phyloP scores from a whole-genome alignment of 2,888 invertebrate genomes.

The Amphipoea lucens region DNA sequence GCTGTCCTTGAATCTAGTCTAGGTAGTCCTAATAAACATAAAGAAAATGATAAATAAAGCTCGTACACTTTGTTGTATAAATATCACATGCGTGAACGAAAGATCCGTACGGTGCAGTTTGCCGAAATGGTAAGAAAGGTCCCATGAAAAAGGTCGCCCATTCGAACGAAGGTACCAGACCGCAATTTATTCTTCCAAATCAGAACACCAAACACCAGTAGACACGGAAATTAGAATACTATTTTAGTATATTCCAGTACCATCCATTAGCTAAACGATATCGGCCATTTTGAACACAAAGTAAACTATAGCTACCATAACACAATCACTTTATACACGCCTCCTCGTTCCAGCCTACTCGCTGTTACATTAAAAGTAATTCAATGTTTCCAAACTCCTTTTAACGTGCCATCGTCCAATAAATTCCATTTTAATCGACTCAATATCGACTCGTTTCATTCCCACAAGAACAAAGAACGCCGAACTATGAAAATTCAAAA shows the following conservation, averaged over 20 bases:
- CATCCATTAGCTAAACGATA: slow-evolving; percentile 31
- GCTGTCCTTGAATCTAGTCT: neutral
- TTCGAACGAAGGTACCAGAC: neutral
- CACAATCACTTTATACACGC: slow-evolving; percentile 54
- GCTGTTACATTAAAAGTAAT: slow-evolving; percentile 70
- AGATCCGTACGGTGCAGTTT: neutral
- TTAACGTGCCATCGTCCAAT: slow-evolving; percentile 79
- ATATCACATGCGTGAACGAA: neutral
- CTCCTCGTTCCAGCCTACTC: slow-evolving; percentile 53
- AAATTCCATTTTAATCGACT: slow-evolving; percentile 80
- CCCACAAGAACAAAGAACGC: slow-evolving; percentile 69
- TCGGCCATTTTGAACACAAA: slow-evolving; percentile 43
- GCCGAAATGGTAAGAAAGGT: neutral
- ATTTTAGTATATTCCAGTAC: slow-evolving; percentile 28
- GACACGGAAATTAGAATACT: slow-evolving; percentile 6
- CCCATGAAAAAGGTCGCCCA: too few species aligned
- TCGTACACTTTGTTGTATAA: neutral
- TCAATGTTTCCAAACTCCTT: slow-evolving; percentile 69
- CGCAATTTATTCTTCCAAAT: slow-evolving; percentile 14
- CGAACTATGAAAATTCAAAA: slow-evolving; percentile 81
- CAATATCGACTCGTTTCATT: slow-evolving; percentile 70
- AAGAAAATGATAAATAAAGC: neutral
- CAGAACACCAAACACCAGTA: slow-evolving; percentile 12
- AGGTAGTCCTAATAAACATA: neutral
- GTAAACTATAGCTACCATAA: slow-evolving; percentile 54